Base-by-base conservation (phyloP, 2,113 vertebrate genomes). In the Antennarius striatus region DNA sequence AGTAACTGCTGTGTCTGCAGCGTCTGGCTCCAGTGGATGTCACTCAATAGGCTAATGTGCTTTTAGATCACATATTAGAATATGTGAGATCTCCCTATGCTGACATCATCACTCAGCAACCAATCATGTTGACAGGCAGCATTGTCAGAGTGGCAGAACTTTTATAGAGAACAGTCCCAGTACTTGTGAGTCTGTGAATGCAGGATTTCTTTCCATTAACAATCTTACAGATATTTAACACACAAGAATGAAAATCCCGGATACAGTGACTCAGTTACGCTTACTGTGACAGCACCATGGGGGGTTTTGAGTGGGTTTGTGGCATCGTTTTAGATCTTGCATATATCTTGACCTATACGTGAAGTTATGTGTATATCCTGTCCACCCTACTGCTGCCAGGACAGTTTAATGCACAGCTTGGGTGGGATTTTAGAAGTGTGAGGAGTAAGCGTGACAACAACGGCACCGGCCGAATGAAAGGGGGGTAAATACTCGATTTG, bases 381-480 rank as follows among this genome's bases (percentile, higher is more conserved):
- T 36, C 32, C 32, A 36, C 32, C 32, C 32, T 10, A 10, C 42
- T 43, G 42, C 22, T 40, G 63, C 61, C 30, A 22, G 13, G 49
- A 40, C 51, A 53, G 6, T 59, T 51, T 53, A 3, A 46, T n/a
- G 47, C 54, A 64, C 36, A 48, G 56, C 58, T 17, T 71, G 61
- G 28, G 12, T 58, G 45, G 47, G 65, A 72, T 71, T 77, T 77
- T 5, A n/a, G 69, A 65, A 67, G 79, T 62, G 63, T n/a, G 48
- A 81, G 78, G 72, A 80, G 64, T n/a, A 45, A 73, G 53, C 63
- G 55, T 82, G 85, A 81, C 75, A 63, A 67, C 65, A 78, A 69
- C 71, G 11, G 17, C 2, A 10, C 77, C 63, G 45, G 49, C 48
- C 6, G 6, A 12, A 52, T 10, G 46, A 29, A 10, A 13, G 71